Base-by-base conservation (phyloP, 2,888 invertebrate species). In the Amblyjoppa proteus region DNA sequence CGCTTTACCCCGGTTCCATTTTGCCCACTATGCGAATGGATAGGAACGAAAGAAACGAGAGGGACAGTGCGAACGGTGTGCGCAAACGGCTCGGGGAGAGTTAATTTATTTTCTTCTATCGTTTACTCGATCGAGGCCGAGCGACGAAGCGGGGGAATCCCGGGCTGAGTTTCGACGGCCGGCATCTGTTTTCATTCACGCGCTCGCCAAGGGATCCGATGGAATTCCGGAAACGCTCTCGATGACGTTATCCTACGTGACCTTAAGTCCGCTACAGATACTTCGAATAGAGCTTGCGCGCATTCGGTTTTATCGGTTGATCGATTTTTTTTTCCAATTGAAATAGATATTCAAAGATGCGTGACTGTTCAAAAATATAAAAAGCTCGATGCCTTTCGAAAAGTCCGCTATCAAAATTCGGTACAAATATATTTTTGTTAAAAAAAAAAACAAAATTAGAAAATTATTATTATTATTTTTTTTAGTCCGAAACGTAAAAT, bases 121-220 rank as follows among this genome's bases (percentile, higher is more conserved):
- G 58, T 58, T 58, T 58, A 58, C 58, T 74, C 74, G 82, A 78
- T 85, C 74, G 64, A 58, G 38, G 41, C 58, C 31, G 56, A 58
- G 34, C 61, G 61, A 11, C 16, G 58, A 58, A 11, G 41, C 77
- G 25, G 25, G 81, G 78, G 74, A 85, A 78, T 82, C 69, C 84
- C 84, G 76, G 68, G 49, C 49, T 56, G n/a, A 41, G 41, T 9
- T 56, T 20, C 25, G n/a, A 56, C 2, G 20, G 16, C 20, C 71
- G 61, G 71, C 82, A 77, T 77, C 77, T 82, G 70, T 64, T 77
- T 84, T 77, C 73, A 77, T 84, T 82, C 81, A 85, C 78, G 38
- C 61, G 74, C 77, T 58, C 53, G 20, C 69, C 58, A 61, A 73
- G 38, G 49, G 45, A 20, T 68, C 7, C n/a, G 76, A 20, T 13